Percentiles rank a stretch among this genome's conserved stretches.
phyloP scores from a whole-genome alignment of 2,113 vertebrate genomes.

The Lucifuga dentata region DNA sequence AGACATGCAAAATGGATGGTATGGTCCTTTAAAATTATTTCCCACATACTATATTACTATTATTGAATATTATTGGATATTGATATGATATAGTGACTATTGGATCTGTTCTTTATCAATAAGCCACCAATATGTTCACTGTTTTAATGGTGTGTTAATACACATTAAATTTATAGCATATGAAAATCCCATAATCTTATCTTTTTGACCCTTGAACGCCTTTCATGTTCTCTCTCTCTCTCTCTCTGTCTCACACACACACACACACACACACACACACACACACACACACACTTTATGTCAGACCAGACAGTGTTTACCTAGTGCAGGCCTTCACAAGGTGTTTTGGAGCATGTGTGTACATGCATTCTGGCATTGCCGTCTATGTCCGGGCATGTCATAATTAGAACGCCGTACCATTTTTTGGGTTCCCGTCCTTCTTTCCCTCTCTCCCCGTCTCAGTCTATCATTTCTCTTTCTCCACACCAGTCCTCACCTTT shows the following conservation, averaged over 20 bases:
- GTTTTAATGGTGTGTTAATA: constrained; percentile 51
- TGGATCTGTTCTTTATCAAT: no score
- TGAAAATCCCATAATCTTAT: constrained; percentile 7
- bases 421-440: constrained; percentile 80
- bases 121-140: no score
- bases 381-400: constrained; percentile 84
- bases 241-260: constrained; percentile 8
- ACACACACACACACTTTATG: constrained; percentile 18
- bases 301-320: constrained; percentile 77
- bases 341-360: constrained; percentile 80
- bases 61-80: no score
- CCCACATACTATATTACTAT: no score
- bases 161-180: no score
- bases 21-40: no score
- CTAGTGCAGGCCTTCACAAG: constrained; percentile 77
- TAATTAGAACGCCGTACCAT: constrained; percentile 83
- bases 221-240: constrained; percentile 43
- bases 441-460: constrained; percentile 65
- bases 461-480: constrained; percentile 59
- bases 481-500: constrained; percentile 66
- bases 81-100: no score
- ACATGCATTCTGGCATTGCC: constrained; percentile 79
- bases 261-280: no score
- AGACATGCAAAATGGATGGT: no score
- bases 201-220: constrained; percentile 69